Evolutionary conservation across 53 echinoderm and acorn worm genomes (phyloP).

Genomic region (Echinometra lucunter): DNA sequence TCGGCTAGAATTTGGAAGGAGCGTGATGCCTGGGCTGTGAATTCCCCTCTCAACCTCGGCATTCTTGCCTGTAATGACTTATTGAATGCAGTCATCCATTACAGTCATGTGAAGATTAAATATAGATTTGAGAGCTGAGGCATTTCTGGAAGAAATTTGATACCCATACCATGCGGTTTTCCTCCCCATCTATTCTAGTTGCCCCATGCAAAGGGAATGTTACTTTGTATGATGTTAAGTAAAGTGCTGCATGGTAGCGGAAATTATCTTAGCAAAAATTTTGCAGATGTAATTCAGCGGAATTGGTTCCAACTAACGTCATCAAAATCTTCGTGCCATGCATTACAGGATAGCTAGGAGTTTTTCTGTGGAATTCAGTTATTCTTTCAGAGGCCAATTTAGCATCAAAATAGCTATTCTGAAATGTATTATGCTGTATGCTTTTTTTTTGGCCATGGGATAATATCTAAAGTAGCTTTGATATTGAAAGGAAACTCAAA

Average conservation of each 20-base stretch:
- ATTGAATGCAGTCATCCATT: conserved; percentile 48
- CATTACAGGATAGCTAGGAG: no score
- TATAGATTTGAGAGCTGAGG: conserved; percentile 45
- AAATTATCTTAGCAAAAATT: background rate
- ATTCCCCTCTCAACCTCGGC: background rate
- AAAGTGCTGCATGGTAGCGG: background rate
- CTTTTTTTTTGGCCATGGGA: no score
- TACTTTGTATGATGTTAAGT: background rate
- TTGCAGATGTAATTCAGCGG: background rate
- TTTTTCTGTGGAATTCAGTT: no score
- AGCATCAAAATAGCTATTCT: no score
- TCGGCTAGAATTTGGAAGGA: background rate
- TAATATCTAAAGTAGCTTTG: no score
- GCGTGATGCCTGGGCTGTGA: background rate
- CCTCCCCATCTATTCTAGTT: background rate
- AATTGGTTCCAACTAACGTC: no score
- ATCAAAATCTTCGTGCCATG: no score
- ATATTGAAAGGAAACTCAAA: background rate
- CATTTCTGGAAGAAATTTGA: conserved; percentile 31
- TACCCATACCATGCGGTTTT: background rate
- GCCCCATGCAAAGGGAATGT: conserved; percentile 5
- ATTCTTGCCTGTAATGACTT: conserved; percentile 47
- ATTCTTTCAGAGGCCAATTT: no score
- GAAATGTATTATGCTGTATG: background rate
- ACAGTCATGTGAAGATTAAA: background rate